phyloP scores from a whole-genome alignment of 2,113 vertebrate species.

The Dasypus novemcinctus region DNA sequence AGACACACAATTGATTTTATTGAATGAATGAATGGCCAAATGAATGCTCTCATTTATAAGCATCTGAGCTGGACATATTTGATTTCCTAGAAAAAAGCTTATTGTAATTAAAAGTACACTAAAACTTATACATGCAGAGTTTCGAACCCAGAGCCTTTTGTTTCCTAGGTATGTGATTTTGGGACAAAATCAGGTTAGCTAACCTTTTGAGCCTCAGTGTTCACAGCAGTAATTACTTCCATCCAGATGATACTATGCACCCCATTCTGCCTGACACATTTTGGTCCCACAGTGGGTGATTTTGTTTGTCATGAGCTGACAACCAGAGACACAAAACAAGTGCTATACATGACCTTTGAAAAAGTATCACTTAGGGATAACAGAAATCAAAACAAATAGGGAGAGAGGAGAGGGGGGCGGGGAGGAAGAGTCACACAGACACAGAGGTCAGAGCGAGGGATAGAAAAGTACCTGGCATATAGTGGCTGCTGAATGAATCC shows the following conservation, averaged over 20 bases:
- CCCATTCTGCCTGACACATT: background rate
- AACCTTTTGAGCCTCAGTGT: background rate
- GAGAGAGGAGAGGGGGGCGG: background rate
- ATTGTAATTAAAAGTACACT: background rate
- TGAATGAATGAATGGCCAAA: background rate
- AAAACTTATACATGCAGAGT: background rate
- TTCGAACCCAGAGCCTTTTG: background rate
- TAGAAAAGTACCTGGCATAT: background rate
- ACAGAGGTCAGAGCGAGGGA: background rate
- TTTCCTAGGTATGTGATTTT: background rate
- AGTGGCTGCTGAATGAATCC: background rate
- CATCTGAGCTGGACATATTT: background rate
- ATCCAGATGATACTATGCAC: background rate
- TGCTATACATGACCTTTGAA: background rate
- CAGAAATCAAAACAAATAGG: background rate
- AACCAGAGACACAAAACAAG: background rate
- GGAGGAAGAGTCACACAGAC: no score
- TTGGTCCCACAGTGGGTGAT: background rate
- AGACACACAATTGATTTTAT: background rate
- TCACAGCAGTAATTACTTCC: background rate
- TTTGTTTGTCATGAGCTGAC: background rate
- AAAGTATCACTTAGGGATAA: slow-evolving; percentile 10
- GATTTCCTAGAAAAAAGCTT: background rate
- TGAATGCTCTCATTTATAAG: background rate
- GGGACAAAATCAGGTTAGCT: background rate